Evolutionary conservation across 2,113 vertebrate species (phyloP), one percentile per base, ranked within the genome.

Genomic region (Microcebus jonahi): DNA sequence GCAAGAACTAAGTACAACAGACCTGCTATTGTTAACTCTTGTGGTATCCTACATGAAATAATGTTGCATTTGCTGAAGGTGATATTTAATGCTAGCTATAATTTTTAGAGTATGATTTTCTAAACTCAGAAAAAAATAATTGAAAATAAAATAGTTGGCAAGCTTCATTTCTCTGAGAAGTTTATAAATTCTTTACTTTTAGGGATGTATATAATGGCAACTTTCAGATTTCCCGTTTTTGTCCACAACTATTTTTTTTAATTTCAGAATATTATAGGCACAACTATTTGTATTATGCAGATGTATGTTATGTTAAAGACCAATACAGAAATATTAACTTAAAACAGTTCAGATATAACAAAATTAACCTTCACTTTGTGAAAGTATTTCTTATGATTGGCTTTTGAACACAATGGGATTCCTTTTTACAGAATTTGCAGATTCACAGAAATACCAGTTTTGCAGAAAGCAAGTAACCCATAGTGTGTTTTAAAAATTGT

Each of bases 171-270:
- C 34, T 92, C 53, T 68, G 9, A 81, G 6, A 84, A 89, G 15
- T 91, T 88, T 94, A 17, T 94, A 92, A 42, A 84, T 81, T 63
- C 27, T 82, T 84, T 91, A 83, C 73, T 88, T 97, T 75, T 88
- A 50, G 25, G n/a, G n/a, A 73, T 86, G 84, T 88, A 36, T 92
- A 45, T 68, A 55, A 70, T 61, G 48, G n/a, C 89, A 15, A 91
- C 42, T 84, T 93, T 61, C 65, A 36, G 59, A 88, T 88, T 81
- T 96, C 59, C 42, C 42, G 55, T 70, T 88, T 94, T 93, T 63
- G 65, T 80, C 59, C 34, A 50, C 21, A 93, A 18, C 17, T 76
- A 23, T 61, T 70, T 90, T 55, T 55, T 55, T 55, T 18, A 55
- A 55, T 55, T 55, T 55, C 53, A 55, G 53, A 55, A 55, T 55